phyloP scores from a whole-genome alignment of 1,140 invertebrate species.

The Bombus waltoni region DNA sequence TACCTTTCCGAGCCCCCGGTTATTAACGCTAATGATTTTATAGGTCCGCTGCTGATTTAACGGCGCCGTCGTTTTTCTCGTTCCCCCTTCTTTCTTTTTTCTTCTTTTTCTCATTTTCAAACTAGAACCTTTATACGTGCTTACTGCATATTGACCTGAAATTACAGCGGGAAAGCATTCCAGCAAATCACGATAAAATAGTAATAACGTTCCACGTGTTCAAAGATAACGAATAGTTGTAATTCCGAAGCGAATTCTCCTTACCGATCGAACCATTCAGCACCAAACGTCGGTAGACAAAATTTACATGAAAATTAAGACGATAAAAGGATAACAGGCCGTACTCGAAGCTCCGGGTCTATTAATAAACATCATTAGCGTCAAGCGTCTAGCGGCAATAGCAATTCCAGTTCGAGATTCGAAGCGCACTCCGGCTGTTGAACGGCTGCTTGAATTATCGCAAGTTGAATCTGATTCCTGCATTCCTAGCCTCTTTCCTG shows the following conservation, averaged over 20 bases:
- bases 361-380: constrained; percentile 10
- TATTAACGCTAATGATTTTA: constrained; percentile 70
- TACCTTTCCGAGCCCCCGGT: constrained; percentile 59
- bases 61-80: not conserved
- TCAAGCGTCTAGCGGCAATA: no score
- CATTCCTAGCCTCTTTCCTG: constrained; percentile 9
- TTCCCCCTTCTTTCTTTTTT: not conserved
- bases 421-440: not conserved
- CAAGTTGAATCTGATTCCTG: constrained; percentile 6
- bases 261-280: no score
- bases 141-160: not conserved
- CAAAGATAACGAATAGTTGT: not conserved
- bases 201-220: not conserved
- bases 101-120: not conserved
- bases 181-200: not conserved
- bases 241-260: not conserved
- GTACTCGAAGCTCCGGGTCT: not conserved
- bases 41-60: constrained; percentile 55
- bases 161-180: not conserved
- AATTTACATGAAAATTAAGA: not conserved
- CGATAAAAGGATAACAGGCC: not conserved
- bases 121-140: not conserved
- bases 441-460: constrained; percentile 15
- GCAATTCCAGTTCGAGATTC: not conserved
- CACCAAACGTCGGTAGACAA: fast-evolving